Evolutionary conservation across 2,888 invertebrate species (phyloP).

Genomic region (Ernsta delagoae): DNA sequence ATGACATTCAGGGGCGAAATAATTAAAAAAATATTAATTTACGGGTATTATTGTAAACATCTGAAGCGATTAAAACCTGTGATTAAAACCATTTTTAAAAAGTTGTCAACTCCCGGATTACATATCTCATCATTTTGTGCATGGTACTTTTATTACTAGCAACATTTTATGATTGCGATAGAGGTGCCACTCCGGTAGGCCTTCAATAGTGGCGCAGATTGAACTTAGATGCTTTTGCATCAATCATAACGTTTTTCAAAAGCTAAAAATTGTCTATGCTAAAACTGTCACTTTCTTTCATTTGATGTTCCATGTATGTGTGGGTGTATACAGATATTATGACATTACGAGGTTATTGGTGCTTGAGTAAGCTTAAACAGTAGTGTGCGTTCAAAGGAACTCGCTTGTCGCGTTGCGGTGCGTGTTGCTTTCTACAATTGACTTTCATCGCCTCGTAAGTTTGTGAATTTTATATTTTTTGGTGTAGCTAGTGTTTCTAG

Average conservation of each 20-base stretch:
- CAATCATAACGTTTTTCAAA: slow-evolving; percentile 9
- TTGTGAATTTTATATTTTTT: slow-evolving; percentile 69
- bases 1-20: too few relatives aligned
- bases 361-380: slow-evolving; percentile 47
- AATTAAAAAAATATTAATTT: too few relatives aligned
- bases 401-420: slow-evolving; percentile 80
- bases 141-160: too few relatives aligned
- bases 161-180: too few relatives aligned
- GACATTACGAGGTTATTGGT: slow-evolving; percentile 39
- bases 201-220: too few relatives aligned
- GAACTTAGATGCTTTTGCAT: background rate
- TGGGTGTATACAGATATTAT: slow-evolving; percentile 49
- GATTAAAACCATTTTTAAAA: too few relatives aligned
- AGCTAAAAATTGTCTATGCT: slow-evolving; percentile 38
- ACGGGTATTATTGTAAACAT: too few relatives aligned
- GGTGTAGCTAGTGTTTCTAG: slow-evolving; percentile 63
- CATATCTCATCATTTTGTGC: too few relatives aligned
- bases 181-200: too few relatives aligned
- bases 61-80: too few relatives aligned
- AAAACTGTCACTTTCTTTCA: slow-evolving; percentile 39
- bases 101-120: too few relatives aligned
- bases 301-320: slow-evolving; percentile 19
- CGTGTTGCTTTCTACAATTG: slow-evolving; percentile 80
- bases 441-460: slow-evolving; percentile 84
- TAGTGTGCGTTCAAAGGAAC: slow-evolving; percentile 74